Conservation (phyloP, 2,797 vertebrate genomes). For the Helicolenus hilgendorfi region DNA sequence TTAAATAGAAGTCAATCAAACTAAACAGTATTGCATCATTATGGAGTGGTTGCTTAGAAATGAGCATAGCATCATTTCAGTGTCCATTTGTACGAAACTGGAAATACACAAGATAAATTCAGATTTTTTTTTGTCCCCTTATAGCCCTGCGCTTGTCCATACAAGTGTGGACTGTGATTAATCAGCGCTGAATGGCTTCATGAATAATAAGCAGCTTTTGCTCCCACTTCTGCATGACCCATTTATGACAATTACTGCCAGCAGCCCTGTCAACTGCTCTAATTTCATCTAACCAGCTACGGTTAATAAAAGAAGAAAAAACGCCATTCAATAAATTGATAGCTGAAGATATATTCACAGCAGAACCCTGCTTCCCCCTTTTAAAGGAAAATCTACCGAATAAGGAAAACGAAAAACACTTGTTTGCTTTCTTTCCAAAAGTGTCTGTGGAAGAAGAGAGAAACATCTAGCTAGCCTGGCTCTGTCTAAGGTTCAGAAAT, state of each 20-base stretch:
- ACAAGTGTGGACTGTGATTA: conserved; percentile 15
- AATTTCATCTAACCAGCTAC: conserved; percentile 6
- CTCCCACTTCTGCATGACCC: conserved; percentile 42
- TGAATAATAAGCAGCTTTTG: conserved; percentile 56
- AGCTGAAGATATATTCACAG: not conserved
- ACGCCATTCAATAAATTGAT: not conserved
- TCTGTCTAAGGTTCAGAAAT: not conserved
- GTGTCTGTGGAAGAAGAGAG: not conserved
- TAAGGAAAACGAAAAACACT: not conserved
- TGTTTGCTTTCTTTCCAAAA: not conserved
- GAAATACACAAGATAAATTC: not conserved
- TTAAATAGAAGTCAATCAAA: not conserved
- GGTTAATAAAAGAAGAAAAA: conserved; percentile 6
- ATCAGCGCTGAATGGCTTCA: conserved; percentile 29
- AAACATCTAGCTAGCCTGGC: not conserved
- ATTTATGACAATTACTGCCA: conserved; percentile 44
- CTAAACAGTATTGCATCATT: not conserved
- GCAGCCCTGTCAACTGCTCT: conserved; percentile 7
- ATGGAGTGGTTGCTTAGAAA: not conserved
- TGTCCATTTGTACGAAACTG: not conserved
- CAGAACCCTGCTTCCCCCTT: not conserved
- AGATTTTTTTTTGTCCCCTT: not conserved
- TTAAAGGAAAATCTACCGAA: not conserved
- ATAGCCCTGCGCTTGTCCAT: not conserved
- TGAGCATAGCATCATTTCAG: not conserved